Percentiles rank a stretch among this genome's conserved stretches.
phyloP scores from a whole-genome alignment of 2,113 vertebrate genomes.

The Neolamprologus sp. region DNA sequence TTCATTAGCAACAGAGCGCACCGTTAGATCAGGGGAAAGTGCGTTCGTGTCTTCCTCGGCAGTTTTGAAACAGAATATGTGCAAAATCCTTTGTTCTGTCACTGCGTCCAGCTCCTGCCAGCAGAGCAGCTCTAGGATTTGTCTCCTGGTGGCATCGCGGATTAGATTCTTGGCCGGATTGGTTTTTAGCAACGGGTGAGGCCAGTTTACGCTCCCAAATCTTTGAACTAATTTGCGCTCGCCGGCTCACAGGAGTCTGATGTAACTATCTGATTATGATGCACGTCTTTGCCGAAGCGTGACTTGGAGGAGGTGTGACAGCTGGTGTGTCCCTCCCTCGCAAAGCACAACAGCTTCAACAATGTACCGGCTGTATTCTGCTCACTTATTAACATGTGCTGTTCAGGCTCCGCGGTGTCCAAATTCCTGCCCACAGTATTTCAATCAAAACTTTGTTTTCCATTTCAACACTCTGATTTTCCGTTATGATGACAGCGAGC shows the following conservation, averaged over 20 bases:
- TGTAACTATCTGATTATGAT: slow-evolving; percentile 20
- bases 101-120: neutral
- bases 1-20: neutral
- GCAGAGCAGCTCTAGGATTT: slow-evolving; percentile 10
- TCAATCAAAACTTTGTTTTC: neutral
- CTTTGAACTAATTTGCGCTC: neutral
- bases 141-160: slow-evolving; percentile 19
- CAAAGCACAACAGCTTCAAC: neutral
- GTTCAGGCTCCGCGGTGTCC: neutral
- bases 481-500: neutral
- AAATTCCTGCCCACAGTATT: neutral
- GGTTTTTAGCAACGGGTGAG: neutral
- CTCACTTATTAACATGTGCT: slow-evolving; percentile 6
- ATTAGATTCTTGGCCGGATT: slow-evolving; percentile 26
- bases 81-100: slow-evolving; percentile 14
- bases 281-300: neutral
- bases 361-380: neutral
- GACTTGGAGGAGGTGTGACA: slow-evolving; percentile 45
- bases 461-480: neutral
- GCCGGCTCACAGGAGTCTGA: slow-evolving; percentile 15
- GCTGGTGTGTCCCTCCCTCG: slow-evolving; percentile 8
- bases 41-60: neutral
- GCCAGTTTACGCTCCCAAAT: slow-evolving; percentile 1
- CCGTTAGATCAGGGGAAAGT: neutral
- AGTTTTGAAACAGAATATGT: slow-evolving; percentile 20